Percentiles rank a stretch among this genome's conserved stretches.
These are phyloP conservation scores for Rhyacophila brunnea DNA, from an alignment of 1,140 invertebrate species.

Conservation along the genomic window DNA sequence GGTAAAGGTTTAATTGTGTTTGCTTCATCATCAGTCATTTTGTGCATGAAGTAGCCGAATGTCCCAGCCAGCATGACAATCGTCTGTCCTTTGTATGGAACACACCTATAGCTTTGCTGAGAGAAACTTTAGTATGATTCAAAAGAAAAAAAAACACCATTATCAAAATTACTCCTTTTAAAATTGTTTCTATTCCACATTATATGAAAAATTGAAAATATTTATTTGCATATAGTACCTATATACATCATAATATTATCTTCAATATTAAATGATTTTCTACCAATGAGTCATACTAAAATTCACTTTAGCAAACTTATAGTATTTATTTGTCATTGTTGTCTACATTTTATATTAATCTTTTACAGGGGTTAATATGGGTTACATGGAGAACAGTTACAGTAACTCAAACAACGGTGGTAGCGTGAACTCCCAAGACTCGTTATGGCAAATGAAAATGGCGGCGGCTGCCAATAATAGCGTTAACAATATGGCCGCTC, in stretches of 20 bases:
- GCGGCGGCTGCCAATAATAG: conserved; percentile 68
- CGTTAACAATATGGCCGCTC: conserved; percentile 53
- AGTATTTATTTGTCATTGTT: too few species aligned
- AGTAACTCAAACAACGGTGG: conserved; percentile 90
- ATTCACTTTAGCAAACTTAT: too few species aligned
- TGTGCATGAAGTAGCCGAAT: conserved; percentile 29
- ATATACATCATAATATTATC: too few species aligned
- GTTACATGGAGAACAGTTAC: conserved; percentile 87
- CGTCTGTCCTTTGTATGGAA: not conserved
- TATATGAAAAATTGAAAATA: too few species aligned
- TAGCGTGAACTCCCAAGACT: conserved; percentile 91
- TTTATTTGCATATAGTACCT: too few species aligned
- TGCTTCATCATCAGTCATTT: conserved; percentile 31
- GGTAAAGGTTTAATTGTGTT: conserved; percentile 39
- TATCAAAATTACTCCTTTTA: too few species aligned
- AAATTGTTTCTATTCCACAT: too few species aligned
- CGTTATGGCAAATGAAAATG: conserved; percentile 92
- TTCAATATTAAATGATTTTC: too few species aligned
- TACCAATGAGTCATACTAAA: too few species aligned
- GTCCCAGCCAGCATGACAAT: conserved; percentile 8
- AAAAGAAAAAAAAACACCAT: too few species aligned
- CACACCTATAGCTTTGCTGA: too few species aligned
- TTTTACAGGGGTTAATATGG: conserved; percentile 75
- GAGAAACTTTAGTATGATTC: too few species aligned
- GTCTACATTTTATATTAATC: conserved; percentile 1